Percentiles rank a stretch among this genome's conserved stretches.
These are phyloP conservation scores for Cenopis cana DNA, from an alignment of 2,888 invertebrate genomes.

Conservation along the genomic window DNA sequence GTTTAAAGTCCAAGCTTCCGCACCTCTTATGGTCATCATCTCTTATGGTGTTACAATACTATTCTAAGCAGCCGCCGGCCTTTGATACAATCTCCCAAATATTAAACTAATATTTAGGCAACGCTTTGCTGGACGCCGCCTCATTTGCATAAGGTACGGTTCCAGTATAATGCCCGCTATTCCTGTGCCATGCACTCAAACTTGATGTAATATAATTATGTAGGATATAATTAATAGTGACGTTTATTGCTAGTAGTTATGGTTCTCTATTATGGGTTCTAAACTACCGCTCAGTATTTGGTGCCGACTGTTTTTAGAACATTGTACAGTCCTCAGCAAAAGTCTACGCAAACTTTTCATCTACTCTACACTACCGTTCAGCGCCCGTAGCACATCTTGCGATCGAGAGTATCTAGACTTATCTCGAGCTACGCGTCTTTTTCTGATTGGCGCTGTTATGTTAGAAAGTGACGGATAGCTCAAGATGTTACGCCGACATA, in stretches of 20 bases:
- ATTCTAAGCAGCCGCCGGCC: constrained; percentile 52
- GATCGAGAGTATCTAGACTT: too few species aligned
- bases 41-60: constrained; percentile 64
- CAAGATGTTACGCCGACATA: too few species aligned
- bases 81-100: constrained; percentile 80
- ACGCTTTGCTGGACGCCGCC: constrained; percentile 82
- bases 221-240: constrained; percentile 36
- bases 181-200: constrained; percentile 21
- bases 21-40: too few species aligned
- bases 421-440: too few species aligned
- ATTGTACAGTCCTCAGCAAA: too few species aligned
- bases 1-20: too few species aligned
- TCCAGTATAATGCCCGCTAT: constrained; percentile 48
- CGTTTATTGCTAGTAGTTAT: constrained; percentile 35
- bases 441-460: too few species aligned
- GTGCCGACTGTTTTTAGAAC: background rate
- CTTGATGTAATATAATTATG: constrained; percentile 36
- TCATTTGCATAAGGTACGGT: constrained; percentile 82
- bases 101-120: constrained; percentile 86
- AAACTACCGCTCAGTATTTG: constrained; percentile 10
- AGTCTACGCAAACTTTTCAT: too few species aligned
- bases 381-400: too few species aligned
- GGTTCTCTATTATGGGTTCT: constrained; percentile 20
- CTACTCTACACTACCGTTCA: too few species aligned
- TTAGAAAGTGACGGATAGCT: too few species aligned